These are phyloP conservation scores for Caenorhabditis imperialis DNA, from an alignment of 2,888 invertebrate genomes.

Conservation along the genomic window DNA sequence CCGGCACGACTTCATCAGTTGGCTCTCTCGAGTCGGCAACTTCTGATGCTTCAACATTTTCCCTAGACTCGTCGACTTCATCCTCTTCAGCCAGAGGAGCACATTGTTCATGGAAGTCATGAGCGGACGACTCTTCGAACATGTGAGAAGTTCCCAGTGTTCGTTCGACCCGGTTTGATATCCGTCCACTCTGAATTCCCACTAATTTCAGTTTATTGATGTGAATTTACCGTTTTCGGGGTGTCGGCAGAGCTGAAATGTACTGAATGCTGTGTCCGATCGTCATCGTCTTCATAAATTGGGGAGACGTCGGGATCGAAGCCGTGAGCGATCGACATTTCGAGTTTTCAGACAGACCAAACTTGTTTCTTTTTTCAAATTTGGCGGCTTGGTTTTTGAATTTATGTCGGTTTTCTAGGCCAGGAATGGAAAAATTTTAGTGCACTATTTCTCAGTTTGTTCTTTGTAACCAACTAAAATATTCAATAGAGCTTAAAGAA, in stretches of 20 bases:
- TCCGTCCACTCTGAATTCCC: constrained; percentile 8
- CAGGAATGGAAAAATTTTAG: too few species aligned
- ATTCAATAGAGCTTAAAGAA: too few species aligned
- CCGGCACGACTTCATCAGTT: constrained; percentile 38
- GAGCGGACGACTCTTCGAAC: constrained; percentile 7
- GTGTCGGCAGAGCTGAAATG: constrained; percentile 52
- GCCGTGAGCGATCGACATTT: constrained; percentile 54
- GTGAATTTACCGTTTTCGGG: constrained; percentile 18
- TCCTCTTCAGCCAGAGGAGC: constrained; percentile 5
- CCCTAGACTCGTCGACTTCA: too few species aligned
- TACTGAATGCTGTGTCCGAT: constrained; percentile 19
- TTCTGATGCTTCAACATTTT: too few species aligned
- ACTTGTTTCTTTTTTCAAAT: too few species aligned
- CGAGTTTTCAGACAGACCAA: background rate
- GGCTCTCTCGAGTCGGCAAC: background rate
- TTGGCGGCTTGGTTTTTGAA: too few species aligned
- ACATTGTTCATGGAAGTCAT: constrained; percentile 29
- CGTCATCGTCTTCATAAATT: constrained; percentile 38
- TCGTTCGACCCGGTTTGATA: background rate
- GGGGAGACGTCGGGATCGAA: constrained; percentile 53
- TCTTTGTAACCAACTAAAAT: too few species aligned
- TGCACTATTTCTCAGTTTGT: too few species aligned
- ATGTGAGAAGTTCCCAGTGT: constrained; percentile 24
- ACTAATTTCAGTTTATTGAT: background rate
- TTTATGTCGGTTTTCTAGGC: too few species aligned